Conservation (phyloP, 2,888 invertebrate genomes). For the Phrixothrix hirtus region DNA sequence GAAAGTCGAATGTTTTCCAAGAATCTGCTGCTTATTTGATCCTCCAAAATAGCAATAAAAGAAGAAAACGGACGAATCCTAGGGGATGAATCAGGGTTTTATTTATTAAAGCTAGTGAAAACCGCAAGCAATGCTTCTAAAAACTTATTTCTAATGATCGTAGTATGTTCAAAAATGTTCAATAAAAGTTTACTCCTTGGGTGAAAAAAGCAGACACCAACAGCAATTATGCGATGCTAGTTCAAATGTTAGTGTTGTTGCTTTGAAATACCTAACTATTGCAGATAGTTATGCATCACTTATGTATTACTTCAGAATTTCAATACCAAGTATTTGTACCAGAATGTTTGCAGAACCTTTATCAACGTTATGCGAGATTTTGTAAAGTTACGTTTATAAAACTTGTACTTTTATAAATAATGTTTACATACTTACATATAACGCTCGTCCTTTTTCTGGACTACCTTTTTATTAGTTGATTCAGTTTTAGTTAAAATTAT, state of each 20-base stretch:
- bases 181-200: neutral
- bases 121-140: neutral
- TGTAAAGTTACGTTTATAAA: neutral
- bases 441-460: too few relatives aligned
- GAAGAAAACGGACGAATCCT: too few relatives aligned
- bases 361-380: conserved; percentile 14
- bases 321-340: conserved; percentile 29
- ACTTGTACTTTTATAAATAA: neutral
- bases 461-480: too few relatives aligned
- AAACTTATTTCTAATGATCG: conserved; percentile 1
- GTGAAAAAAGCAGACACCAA: neutral
- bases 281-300: conserved; percentile 14
- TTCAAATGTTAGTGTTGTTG: conserved; percentile 11
- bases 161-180: neutral
- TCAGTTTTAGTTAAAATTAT: too few relatives aligned
- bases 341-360: conserved; percentile 42
- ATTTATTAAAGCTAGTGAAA: neutral
- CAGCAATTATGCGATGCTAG: too few relatives aligned
- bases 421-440: neutral
- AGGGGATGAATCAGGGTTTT: neutral
- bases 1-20: too few relatives aligned
- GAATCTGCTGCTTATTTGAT: too few relatives aligned
- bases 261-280: conserved; percentile 1
- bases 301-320: conserved; percentile 20
- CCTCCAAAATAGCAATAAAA: too few relatives aligned